Evolutionary conservation across 2,797 vertebrate species (phyloP), one percentile per base, ranked within the genome.

Genomic region (Tamandua tetradactyla): DNA sequence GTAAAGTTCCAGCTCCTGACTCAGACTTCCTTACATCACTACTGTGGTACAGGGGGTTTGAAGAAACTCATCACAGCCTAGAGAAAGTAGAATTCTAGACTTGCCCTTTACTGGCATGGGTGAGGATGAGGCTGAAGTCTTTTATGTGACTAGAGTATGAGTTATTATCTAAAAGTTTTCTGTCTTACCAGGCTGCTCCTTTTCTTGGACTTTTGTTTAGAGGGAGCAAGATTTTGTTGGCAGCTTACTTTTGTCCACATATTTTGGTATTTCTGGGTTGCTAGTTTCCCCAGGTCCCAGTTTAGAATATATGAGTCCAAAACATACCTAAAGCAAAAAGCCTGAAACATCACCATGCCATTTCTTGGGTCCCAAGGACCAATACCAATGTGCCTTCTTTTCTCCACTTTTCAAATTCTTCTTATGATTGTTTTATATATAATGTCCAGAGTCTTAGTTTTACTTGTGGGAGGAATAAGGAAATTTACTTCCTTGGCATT

Each of bases 1-100:
- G 27, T 84, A 57, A 79, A 61, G 27, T 27, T 22, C 27, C 20
- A 52, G 57, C 1, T 20, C 30, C 23, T 23, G 47, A 27, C 66
- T 66, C 62, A 66, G 17, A 12, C 30, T 78, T 78, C 62, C 69
- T n/a, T 12, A 44, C 30, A 61, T 3, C 22, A n/a, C 22, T 10
- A 32, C 23, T 35, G 7, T 7, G 59, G 59, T 25, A 10, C 25
- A 8, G 13, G 0, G 1, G 12, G 3, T 13, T 4, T 42, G 18
- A 8, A 11, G 10, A 66, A 7, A n/a, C 27, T 76, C 12, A 32
- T 69, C 71, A 85, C n/a, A 42, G 25, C 22, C 7, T 62, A 3
- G 11, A 75, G 55, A 40, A 83, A 93, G 59, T n/a, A 22, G 9
- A 66, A 5, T 9, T 61, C 25, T 40, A 10, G 11, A 22, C 30